Conservation (phyloP, 2,113 vertebrate species). For the Carassius gibelio region DNA sequence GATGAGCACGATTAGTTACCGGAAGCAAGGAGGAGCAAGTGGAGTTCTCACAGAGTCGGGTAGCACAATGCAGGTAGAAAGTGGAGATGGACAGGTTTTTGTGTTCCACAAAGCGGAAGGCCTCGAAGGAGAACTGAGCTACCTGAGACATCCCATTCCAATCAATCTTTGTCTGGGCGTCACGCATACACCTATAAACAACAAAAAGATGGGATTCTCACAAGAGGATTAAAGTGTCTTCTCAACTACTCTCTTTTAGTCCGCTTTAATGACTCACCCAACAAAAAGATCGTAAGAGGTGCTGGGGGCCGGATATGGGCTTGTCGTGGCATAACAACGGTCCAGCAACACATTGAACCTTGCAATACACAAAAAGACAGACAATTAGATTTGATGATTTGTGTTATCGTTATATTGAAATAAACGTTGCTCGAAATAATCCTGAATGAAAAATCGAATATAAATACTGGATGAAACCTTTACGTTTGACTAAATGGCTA, state of each 20-base stretch:
- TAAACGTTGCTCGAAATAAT: too few species aligned
- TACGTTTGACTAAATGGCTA: too few species aligned
- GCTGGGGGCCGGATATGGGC: slow-evolving; percentile 64
- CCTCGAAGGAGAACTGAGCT: slow-evolving; percentile 74
- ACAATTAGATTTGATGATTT: background rate
- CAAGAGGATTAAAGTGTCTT: slow-evolving; percentile 10
- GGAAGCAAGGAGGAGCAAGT: slow-evolving; percentile 54
- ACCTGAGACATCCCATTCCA: slow-evolving; percentile 67
- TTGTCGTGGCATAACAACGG: slow-evolving; percentile 75
- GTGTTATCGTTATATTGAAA: background rate
- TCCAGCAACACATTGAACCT: slow-evolving; percentile 74
- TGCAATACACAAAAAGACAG: background rate
- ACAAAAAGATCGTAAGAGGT: slow-evolving; percentile 76
- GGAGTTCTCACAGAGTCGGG: slow-evolving; percentile 74
- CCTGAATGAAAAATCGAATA: too few species aligned
- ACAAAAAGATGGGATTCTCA: background rate
- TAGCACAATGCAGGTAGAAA: slow-evolving; percentile 78
- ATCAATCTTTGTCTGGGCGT: slow-evolving; percentile 67
- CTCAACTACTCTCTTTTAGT: background rate
- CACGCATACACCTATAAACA: slow-evolving; percentile 64
- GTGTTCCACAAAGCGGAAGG: slow-evolving; percentile 75
- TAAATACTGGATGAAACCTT: too few species aligned
- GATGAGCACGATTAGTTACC: slow-evolving; percentile 58
- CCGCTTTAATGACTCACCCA: slow-evolving; percentile 45
- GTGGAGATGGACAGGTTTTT: slow-evolving; percentile 69